Conservation (phyloP, 2,113 vertebrate genomes). For the Nanorana parkeri region DNA sequence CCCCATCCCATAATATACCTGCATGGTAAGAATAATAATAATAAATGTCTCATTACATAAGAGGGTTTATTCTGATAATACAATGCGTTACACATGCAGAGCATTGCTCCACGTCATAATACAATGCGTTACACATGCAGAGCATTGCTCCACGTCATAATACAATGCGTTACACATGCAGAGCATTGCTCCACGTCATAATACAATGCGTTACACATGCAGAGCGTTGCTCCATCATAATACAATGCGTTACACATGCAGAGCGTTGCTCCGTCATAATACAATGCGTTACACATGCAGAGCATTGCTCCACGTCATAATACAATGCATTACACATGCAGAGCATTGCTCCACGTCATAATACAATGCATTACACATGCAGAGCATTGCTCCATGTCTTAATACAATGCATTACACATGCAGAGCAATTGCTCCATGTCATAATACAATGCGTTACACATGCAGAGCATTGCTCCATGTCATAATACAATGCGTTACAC, state of each 20-base stretch:
- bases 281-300: background rate
- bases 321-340: background rate
- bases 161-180: background rate
- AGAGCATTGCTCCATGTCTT: no score
- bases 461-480: slow-evolving; percentile 2
- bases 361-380: no score
- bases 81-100: background rate
- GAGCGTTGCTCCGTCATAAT: background rate
- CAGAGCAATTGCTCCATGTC: background rate
- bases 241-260: background rate
- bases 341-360: background rate
- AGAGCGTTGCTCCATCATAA: background rate
- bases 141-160: background rate
- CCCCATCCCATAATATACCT: no score
- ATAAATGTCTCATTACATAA: no score
- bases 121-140: no score
- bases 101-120: no score
- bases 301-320: background rate
- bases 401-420: background rate
- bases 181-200: background rate
- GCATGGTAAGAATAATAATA: no score
- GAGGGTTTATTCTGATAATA: no score
- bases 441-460: background rate
- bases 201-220: background rate
- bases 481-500: background rate